A percentile compares a stretch with the other conserved stretches of the same genome.
Evolutionary conservation across 2,888 invertebrate genomes (phyloP).

Genomic region (Trilocha varians): DNA sequence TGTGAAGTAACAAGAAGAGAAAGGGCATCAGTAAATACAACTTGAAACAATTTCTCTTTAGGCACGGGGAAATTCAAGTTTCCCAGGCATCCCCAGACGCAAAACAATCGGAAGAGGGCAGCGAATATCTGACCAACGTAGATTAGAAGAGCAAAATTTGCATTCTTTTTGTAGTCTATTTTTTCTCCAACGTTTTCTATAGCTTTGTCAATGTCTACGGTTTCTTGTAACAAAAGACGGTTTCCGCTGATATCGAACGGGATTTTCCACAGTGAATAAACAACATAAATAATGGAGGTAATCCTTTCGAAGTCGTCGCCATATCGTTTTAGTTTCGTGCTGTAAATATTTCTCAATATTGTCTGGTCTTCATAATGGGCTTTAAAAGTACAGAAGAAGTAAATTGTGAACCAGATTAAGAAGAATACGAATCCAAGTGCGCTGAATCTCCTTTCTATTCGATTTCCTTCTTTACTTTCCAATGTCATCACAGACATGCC

Average conservation of each 20-base stretch:
- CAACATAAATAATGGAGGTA: slow-evolving; percentile 25
- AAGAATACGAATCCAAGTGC: slow-evolving; percentile 21
- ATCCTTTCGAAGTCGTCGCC: slow-evolving; percentile 43
- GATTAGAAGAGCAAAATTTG: slow-evolving; percentile 18
- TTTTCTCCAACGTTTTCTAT: slow-evolving; percentile 29
- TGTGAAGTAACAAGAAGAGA: slow-evolving; percentile 29
- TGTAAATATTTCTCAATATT: slow-evolving; percentile 36
- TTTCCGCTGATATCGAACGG: slow-evolving; percentile 30
- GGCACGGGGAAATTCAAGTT: slow-evolving; percentile 27
- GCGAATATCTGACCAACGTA: slow-evolving; percentile 23
- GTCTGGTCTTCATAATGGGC: slow-evolving; percentile 34
- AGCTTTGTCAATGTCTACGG: slow-evolving; percentile 32
- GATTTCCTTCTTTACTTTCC: slow-evolving; percentile 11
- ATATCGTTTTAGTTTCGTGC: slow-evolving; percentile 42
- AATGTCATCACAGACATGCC: slow-evolving; percentile 29
- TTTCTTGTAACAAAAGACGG: slow-evolving; percentile 20
- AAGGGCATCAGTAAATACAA: slow-evolving; percentile 30
- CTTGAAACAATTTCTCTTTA: slow-evolving; percentile 34
- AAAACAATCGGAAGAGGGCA: slow-evolving; percentile 25
- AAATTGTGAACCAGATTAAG: slow-evolving; percentile 6
- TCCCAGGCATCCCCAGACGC: slow-evolving; percentile 29
- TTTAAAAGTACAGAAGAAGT: slow-evolving; percentile 32
- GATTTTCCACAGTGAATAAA: slow-evolving; percentile 35
- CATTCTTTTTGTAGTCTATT: slow-evolving; percentile 27
- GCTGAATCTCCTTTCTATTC: slow-evolving; percentile 21